phyloP scores from a whole-genome alignment of 2,888 invertebrate genomes.

The Galerucella pusilla region DNA sequence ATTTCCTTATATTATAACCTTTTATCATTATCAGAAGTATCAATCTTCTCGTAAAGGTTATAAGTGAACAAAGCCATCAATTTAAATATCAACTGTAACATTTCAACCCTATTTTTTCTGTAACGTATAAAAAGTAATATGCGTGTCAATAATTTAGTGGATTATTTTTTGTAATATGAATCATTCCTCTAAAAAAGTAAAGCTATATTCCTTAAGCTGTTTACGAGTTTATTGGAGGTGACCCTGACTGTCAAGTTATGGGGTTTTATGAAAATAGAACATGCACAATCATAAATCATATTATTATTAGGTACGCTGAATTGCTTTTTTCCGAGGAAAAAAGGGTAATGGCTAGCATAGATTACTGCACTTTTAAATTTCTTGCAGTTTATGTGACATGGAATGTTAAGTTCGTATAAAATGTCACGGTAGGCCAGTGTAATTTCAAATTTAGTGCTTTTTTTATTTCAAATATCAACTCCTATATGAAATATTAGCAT shows the following conservation, averaged over 20 bases:
- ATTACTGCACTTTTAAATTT: not conserved
- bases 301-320: not conserved
- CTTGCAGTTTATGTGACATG: not conserved
- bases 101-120: not conserved
- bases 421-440: not conserved
- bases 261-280: slow-evolving; percentile 7
- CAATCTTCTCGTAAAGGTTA: not conserved
- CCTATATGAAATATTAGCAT: no score
- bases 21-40: not conserved
- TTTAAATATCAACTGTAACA: slow-evolving; percentile 3
- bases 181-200: not conserved
- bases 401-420: not conserved
- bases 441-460: not conserved
- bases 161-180: not conserved
- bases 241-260: not conserved
- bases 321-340: not conserved
- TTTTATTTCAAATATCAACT: no score
- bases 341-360: not conserved
- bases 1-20: no score
- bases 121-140: not conserved
- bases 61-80: not conserved
- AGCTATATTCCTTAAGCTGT: not conserved
- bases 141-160: not conserved
- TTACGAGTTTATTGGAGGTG: slow-evolving; percentile 7
- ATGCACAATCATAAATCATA: slow-evolving; percentile 13